phyloP scores from a whole-genome alignment of 2,797 vertebrate species.

The Silurus lanzhouensis region DNA sequence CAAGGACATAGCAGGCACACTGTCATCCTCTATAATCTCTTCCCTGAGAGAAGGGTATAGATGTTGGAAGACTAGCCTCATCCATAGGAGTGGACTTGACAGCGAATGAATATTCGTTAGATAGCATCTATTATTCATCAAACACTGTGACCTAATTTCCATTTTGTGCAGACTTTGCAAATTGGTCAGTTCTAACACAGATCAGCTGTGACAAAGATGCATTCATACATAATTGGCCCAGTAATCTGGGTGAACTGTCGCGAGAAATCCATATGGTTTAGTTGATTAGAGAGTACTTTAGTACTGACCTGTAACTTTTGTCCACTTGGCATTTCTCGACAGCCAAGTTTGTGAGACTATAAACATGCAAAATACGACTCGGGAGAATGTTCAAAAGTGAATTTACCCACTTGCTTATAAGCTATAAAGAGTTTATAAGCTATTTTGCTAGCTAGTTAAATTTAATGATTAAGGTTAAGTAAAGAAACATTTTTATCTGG shows the following conservation, averaged over 20 bases:
- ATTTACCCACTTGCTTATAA: not conserved
- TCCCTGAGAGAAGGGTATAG: not conserved
- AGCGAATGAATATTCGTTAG: conserved; percentile 8
- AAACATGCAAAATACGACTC: not conserved
- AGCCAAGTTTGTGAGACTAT: not conserved
- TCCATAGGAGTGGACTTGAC: not conserved
- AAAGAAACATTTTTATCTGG: not conserved
- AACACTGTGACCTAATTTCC: conserved; percentile 9
- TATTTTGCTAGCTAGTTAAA: not conserved
- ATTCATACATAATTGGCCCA: not conserved
- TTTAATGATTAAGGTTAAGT: not conserved
- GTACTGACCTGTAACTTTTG: not conserved
- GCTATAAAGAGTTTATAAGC: not conserved
- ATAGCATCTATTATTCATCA: conserved; percentile 22
- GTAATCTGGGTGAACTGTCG: not conserved
- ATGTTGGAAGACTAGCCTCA: not conserved
- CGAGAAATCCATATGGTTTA: not conserved
- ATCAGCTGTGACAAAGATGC: not conserved
- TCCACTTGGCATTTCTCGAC: not conserved
- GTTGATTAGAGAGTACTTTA: not conserved
- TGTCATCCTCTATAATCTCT: not conserved
- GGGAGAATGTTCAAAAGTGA: not conserved
- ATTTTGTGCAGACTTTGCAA: not conserved
- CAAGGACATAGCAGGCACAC: not conserved
- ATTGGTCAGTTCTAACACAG: not conserved